Percentiles rank a stretch among this genome's conserved stretches.
These are phyloP conservation scores for Dasyornis broadbenti DNA, from an alignment of 2,113 vertebrate genomes.

Conservation along the genomic window DNA sequence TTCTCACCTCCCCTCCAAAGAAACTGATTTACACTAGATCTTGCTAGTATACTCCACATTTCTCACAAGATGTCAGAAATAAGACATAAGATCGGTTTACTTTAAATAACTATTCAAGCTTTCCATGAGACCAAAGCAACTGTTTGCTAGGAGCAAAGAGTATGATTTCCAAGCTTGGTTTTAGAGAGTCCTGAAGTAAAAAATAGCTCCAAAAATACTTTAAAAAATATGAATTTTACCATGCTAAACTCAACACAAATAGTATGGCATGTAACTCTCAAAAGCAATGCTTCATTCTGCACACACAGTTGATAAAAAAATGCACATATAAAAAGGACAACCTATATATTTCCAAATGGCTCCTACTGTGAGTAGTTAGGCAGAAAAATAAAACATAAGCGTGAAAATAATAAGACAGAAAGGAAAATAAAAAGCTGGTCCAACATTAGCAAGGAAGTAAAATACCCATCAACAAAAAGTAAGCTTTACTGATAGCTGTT, in stretches of 20 bases:
- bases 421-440: neutral
- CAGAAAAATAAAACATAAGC: neutral
- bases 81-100: neutral
- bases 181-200: neutral
- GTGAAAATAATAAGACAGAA: neutral
- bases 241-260: neutral
- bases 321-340: neutral
- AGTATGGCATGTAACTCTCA: neutral
- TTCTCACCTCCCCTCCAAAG: fast-evolving
- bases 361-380: neutral
- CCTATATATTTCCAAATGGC: neutral
- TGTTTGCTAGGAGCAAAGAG: neutral
- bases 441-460: neutral
- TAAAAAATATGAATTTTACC: neutral
- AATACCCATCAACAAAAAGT: neutral
- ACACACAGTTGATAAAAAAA: neutral
- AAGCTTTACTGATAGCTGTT: neutral
- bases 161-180: neutral
- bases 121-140: neutral
- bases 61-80: neutral
- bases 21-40: neutral
- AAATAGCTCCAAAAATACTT: neutral
- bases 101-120: neutral
- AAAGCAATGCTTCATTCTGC: neutral
- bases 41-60: neutral